These are phyloP conservation scores for Schlechtendalia chinensis DNA, from an alignment of 1,140 invertebrate genomes.

Conservation along the genomic window DNA sequence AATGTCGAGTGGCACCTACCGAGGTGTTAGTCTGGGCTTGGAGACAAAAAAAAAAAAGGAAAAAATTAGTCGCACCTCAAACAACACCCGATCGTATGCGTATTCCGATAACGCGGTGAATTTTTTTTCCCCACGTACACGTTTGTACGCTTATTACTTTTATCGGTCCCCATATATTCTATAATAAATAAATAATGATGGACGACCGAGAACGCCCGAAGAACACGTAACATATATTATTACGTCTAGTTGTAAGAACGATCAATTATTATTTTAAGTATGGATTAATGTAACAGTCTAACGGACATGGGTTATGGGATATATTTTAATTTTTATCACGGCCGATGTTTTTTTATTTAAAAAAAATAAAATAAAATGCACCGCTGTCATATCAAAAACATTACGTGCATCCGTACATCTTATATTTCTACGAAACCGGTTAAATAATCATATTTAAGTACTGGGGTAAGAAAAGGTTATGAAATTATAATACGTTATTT, in stretches of 20 bases:
- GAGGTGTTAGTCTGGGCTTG: not conserved
- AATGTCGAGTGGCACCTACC: conserved; percentile 18
- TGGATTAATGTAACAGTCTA: conserved; percentile 21
- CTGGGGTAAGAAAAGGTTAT: not conserved
- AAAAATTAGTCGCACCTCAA: conserved; percentile 26
- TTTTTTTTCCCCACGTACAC: conserved; percentile 8
- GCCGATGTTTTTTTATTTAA: no score
- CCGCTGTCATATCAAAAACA: not conserved
- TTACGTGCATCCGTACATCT: conserved; percentile 3
- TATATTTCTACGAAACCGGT: conserved; percentile 11
- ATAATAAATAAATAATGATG: not conserved
- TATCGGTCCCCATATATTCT: not conserved
- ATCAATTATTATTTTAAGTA: conserved; percentile 13
- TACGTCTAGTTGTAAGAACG: not conserved
- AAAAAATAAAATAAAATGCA: no score
- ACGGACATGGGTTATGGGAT: no score
- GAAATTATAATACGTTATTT: not conserved
- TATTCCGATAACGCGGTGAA: not conserved
- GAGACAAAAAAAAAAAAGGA: not conserved
- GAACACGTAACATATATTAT: not conserved
- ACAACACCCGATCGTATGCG: not conserved
- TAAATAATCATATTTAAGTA: conserved; percentile 12
- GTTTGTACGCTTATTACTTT: not conserved
- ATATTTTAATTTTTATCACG: no score
- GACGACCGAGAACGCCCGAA: not conserved